Percentiles rank a stretch among this genome's conserved stretches.
Evolutionary conservation across 2,113 vertebrate species (phyloP).

Genomic region (Phylloscopus trochilus): DNA sequence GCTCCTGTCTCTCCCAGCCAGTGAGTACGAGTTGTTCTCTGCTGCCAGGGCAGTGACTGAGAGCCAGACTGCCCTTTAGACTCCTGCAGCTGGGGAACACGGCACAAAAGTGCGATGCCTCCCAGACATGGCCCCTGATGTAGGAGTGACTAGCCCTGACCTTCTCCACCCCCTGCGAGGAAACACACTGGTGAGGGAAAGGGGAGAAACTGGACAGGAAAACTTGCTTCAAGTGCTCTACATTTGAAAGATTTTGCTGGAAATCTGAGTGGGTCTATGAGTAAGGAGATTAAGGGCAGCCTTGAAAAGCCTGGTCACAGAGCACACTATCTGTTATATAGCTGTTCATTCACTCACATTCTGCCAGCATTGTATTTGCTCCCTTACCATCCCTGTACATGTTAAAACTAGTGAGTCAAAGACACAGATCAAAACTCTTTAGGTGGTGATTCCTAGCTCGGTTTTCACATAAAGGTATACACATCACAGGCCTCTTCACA

Average conservation of each 20-base stretch:
- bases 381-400: background rate
- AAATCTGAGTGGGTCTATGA: background rate
- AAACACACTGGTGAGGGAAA: background rate
- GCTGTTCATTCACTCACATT: background rate
- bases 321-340: background rate
- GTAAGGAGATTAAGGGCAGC: background rate
- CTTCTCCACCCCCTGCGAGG: background rate
- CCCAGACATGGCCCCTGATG: background rate
- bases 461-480: background rate
- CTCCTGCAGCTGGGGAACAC: fast-evolving
- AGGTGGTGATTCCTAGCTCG: background rate
- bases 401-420: background rate
- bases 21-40: background rate
- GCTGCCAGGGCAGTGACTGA: background rate
- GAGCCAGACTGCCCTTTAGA: background rate
- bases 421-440: background rate
- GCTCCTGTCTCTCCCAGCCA: background rate
- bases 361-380: background rate
- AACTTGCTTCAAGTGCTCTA: background rate
- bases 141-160: background rate
- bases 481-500: background rate
- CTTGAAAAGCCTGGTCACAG: background rate
- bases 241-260: background rate
- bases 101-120: background rate
- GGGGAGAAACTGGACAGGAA: background rate